Base-by-base conservation (phyloP, 92 coral and sea anemone species). In the Phenganax marumi region DNA sequence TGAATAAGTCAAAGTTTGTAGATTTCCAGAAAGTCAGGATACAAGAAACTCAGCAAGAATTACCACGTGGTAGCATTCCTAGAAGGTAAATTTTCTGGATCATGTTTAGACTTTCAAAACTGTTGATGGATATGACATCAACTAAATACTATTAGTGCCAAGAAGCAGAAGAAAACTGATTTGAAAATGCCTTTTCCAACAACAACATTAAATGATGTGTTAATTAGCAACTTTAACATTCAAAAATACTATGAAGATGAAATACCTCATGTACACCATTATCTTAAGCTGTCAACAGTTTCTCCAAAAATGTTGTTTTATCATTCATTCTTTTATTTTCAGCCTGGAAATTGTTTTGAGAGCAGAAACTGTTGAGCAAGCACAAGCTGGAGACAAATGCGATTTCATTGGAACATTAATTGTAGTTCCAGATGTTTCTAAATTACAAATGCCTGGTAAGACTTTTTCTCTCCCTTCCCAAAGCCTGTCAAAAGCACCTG, bases 301-400 rank as follows among this genome's bases (percentile, higher is more conserved):
- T 33, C 43, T 33, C 43, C 43, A 5, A 5, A 33, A 33, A 33
- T 68, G 53, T 79, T 52, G 54, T 70, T 10, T 8, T 51, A 8
- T 49, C n/a, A 12, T 52, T 69, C 24, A 6, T 43, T 33, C 33
- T 8, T 7, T 17, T 77, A 19, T 63, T 65, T 81, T 4, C 48
- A 95, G 98, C 89, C 92, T 92, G 84, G 98, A 95, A 79, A 83
- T 95, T 54, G 82, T 95, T 68, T 84, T 95, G 25, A 62, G 98
- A 81, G 98, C 98, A n/a, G 97, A 95, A 76, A 93, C 98, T 71
- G 98, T 95, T n/a, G 98, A 95, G 73, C 98, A 92, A 70, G 98
- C 98, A 1, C 98, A 95, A 80, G 98, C 98, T 69, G 98, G 98
- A 10, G 98, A 95, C 76, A 95, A 95, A 83, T 95, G 98, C 85